A percentile compares a stretch with the other conserved stretches of the same genome.
phyloP scores from a whole-genome alignment of 2,113 vertebrate genomes.

The Gambusia holbrooki region DNA sequence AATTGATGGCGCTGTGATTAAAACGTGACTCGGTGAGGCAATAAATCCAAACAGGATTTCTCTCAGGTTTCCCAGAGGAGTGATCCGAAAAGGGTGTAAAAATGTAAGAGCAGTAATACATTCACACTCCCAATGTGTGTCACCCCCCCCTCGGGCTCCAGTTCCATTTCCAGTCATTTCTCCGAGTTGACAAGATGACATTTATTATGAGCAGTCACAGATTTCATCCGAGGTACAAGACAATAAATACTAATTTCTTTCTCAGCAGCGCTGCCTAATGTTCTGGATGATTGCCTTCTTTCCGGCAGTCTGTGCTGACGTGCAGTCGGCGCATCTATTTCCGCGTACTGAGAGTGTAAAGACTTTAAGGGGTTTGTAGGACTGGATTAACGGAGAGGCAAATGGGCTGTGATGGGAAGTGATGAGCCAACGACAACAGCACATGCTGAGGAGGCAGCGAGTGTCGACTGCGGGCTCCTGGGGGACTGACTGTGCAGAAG shows the following conservation, averaged over 20 bases:
- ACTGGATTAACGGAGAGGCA: conserved; percentile 63
- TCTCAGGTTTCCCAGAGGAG: conserved; percentile 6
- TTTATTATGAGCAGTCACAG: conserved; percentile 32
- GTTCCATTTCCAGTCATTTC: conserved; percentile 21
- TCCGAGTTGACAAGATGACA: conserved; percentile 18
- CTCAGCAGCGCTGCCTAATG: conserved; percentile 57
- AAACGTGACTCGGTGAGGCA: conserved; percentile 24
- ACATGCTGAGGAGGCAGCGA: conserved; percentile 48
- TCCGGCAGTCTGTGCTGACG: conserved; percentile 48
- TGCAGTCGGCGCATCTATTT: conserved; percentile 60
- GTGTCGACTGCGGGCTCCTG: conserved; percentile 37
- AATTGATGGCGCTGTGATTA: conserved; percentile 20
- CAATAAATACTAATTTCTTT: conserved; percentile 37
- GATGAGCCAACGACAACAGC: conserved; percentile 62
- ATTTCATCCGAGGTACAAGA: conserved; percentile 40
- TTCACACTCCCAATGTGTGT: conserved; percentile 36
- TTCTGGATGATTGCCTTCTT: conserved; percentile 54
- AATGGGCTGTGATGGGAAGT: conserved; percentile 70
- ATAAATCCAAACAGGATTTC: conserved; percentile 23
- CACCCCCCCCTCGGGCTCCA: background rate
- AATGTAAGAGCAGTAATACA: conserved; percentile 1
- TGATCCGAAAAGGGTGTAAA: background rate
- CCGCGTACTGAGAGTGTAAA: conserved; percentile 53
- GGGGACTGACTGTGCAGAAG: conserved; percentile 49
- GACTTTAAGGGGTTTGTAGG: conserved; percentile 48